phyloP scores from a whole-genome alignment of 2,888 invertebrate genomes.

The Ischnus inquisitorius region DNA sequence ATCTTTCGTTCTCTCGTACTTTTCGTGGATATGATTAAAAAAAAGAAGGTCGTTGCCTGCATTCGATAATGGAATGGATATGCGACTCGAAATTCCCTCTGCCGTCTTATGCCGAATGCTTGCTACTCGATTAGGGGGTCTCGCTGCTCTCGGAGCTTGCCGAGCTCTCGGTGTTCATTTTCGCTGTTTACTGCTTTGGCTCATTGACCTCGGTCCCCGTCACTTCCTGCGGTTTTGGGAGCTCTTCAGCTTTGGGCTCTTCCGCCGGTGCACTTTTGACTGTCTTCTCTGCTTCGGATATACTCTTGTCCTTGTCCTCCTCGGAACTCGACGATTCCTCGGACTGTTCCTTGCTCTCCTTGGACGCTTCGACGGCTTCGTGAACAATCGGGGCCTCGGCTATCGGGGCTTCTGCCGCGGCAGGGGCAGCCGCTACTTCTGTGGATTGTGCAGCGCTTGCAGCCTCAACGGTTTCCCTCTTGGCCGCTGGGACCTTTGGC shows the following conservation, averaged over 20 bases:
- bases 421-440: slow-evolving; percentile 32
- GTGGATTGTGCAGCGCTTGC: slow-evolving; percentile 14
- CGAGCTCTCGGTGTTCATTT: slow-evolving; percentile 68
- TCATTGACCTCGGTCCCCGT: slow-evolving; percentile 74
- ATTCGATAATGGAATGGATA: slow-evolving; percentile 10
- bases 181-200: slow-evolving; percentile 33
- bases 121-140: slow-evolving; percentile 61
- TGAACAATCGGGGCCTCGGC: slow-evolving; percentile 42
- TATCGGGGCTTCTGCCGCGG: slow-evolving; percentile 20
- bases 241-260: slow-evolving; percentile 83
- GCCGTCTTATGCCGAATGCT: slow-evolving; percentile 40
- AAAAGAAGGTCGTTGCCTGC: slow-evolving; percentile 47
- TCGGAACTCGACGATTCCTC: slow-evolving; percentile 38
- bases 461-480: slow-evolving; percentile 34
- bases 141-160: slow-evolving; percentile 68
- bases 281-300: slow-evolving; percentile 27
- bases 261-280: slow-evolving; percentile 73
- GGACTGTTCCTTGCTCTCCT: slow-evolving; percentile 61
- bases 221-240: slow-evolving; percentile 79
- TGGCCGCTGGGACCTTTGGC: background rate
- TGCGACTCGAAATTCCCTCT: background rate
- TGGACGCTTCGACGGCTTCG: slow-evolving; percentile 43
- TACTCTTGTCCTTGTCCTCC: slow-evolving; percentile 41
- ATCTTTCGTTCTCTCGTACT: slow-evolving; percentile 73
- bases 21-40: slow-evolving; percentile 66